A percentile compares a stretch with the other conserved stretches of the same genome.
Evolutionary conservation across 2,113 vertebrate species (phyloP).

Genomic region (Patagioenas fasciata): DNA sequence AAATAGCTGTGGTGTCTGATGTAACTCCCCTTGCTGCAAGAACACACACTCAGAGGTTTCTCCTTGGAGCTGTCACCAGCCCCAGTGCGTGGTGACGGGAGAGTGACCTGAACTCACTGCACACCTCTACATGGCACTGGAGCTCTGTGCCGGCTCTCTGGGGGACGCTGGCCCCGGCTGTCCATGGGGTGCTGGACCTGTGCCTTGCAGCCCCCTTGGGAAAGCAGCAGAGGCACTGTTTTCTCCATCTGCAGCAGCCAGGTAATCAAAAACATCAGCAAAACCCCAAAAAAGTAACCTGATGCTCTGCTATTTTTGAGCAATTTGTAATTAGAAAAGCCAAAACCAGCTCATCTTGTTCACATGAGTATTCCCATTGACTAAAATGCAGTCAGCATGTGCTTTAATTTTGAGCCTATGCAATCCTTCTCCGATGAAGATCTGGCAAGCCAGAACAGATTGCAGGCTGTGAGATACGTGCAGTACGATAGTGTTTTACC

Average conservation of each 20-base stretch:
- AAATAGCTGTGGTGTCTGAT: neutral
- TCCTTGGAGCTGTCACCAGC: neutral
- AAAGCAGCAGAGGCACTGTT: neutral
- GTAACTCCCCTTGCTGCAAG: neutral
- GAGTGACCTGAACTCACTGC: accelerated
- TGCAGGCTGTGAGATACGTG: neutral
- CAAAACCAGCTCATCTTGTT: slow-evolving; percentile 4
- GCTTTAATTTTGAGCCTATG: neutral
- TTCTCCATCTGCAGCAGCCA: neutral
- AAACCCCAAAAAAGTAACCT: neutral
- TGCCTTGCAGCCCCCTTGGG: neutral
- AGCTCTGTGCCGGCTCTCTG: accelerated
- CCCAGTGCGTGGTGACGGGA: accelerated
- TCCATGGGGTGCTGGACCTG: neutral
- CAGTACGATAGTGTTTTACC: neutral
- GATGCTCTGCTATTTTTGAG: neutral
- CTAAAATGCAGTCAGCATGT: neutral
- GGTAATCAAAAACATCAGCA: neutral
- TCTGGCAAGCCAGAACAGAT: slow-evolving; percentile 52
- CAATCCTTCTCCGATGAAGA: slow-evolving; percentile 15
- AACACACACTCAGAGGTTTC: neutral
- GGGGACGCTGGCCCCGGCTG: neutral
- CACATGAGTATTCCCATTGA: neutral
- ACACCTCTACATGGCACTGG: accelerated
- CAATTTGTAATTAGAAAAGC: neutral